Percentiles rank a stretch among this genome's conserved stretches.
These are phyloP conservation scores for Andrena bucephala DNA, from an alignment of 2,888 invertebrate species.

Conservation along the genomic window DNA sequence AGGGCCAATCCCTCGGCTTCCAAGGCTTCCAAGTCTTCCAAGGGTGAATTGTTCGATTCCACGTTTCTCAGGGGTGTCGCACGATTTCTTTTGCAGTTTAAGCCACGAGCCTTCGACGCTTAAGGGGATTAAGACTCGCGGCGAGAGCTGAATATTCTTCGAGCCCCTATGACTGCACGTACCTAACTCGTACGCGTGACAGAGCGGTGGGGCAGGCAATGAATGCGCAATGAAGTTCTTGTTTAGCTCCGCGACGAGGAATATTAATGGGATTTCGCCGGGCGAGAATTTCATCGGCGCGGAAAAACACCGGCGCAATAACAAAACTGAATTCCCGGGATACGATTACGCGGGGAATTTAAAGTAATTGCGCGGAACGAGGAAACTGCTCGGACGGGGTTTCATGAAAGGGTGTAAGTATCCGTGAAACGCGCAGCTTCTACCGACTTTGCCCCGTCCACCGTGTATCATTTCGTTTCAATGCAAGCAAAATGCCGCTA, in stretches of 20 bases:
- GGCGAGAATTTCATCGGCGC: slow-evolving; percentile 31
- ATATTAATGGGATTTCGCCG: slow-evolving; percentile 38
- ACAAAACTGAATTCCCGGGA: slow-evolving; percentile 39
- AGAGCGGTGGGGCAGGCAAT: slow-evolving; percentile 20
- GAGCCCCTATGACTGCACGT: neutral
- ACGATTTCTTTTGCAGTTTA: too few species aligned
- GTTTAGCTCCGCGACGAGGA: slow-evolving; percentile 34
- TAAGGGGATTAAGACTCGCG: neutral
- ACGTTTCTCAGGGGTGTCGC: neutral
- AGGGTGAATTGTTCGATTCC: neutral
- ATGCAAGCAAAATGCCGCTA: neutral
- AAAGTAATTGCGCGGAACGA: slow-evolving; percentile 2
- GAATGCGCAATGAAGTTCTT: slow-evolving; percentile 56
- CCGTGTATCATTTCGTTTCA: neutral
- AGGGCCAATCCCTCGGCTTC: too few species aligned
- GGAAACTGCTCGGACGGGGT: neutral
- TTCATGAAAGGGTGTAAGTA: neutral
- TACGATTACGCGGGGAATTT: slow-evolving; percentile 26
- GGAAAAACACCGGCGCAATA: slow-evolving; percentile 49
- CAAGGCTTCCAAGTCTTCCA: too few species aligned
- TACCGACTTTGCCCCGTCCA: neutral
- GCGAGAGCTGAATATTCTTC: neutral
- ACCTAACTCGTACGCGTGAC: slow-evolving; percentile 8
- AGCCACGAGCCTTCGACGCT: too few species aligned
- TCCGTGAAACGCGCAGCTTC: slow-evolving; percentile 2